phyloP scores from a whole-genome alignment of 35 echinoderm and acorn worm genomes.

The Stichopus chloronotus region DNA sequence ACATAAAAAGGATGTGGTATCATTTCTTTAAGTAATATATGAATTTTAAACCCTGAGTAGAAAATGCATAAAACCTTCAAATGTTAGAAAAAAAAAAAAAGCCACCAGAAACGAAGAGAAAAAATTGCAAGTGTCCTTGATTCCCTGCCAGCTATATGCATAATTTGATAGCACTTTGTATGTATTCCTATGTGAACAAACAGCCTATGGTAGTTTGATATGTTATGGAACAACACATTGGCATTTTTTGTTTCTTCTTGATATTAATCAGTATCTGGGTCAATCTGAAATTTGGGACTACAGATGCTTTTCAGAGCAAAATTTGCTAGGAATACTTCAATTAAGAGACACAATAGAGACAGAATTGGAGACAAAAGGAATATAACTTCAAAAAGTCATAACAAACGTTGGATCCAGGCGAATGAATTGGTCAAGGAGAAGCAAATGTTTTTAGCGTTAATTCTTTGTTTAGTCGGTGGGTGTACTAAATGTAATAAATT shows the following conservation, averaged over 20 bases:
- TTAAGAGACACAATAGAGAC: background rate
- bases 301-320: background rate
- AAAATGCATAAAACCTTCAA: too few species aligned
- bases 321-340: background rate
- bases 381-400: background rate
- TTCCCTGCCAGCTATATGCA: too few species aligned
- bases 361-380: background rate
- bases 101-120: too few species aligned
- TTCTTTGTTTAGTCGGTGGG: too few species aligned
- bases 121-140: too few species aligned
- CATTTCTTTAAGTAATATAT: too few species aligned
- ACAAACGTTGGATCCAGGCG: background rate
- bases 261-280: slow-evolving; percentile 29
- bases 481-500: too few species aligned
- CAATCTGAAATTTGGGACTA: slow-evolving; percentile 33
- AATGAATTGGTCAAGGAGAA: background rate
- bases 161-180: too few species aligned
- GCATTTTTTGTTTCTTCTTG: background rate
- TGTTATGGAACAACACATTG: background rate
- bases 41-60: too few species aligned
- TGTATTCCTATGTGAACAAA: too few species aligned
- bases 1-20: too few species aligned
- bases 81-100: too few species aligned
- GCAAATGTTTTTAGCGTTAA: background rate
- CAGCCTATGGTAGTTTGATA: background rate